Conservation (phyloP, 2,797 vertebrate genomes). For the Pipistrellus pygmaeus region DNA sequence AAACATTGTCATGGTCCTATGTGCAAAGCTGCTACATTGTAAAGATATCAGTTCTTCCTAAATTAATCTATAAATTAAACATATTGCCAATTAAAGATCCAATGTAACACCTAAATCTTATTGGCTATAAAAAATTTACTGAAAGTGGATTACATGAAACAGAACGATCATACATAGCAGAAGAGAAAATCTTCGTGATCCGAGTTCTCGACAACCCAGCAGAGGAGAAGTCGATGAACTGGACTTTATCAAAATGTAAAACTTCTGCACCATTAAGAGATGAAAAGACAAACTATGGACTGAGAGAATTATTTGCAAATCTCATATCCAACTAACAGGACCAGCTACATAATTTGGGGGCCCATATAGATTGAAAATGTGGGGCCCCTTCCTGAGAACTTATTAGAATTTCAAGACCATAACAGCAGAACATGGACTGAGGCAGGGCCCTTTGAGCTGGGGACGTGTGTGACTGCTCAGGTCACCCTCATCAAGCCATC, state of each 20-base stretch:
- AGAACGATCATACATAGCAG: not conserved
- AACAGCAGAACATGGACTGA: not conserved
- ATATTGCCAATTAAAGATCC: conserved; percentile 2
- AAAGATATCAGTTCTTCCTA: conserved; percentile 9
- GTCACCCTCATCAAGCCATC: not conserved
- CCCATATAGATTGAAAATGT: not conserved
- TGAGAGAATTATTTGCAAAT: not conserved
- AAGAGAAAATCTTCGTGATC: not conserved
- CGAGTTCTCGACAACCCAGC: not conserved
- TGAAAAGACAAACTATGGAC: not conserved
- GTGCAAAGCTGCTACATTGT: not conserved
- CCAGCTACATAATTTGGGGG: not conserved
- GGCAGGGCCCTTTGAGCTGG: not conserved
- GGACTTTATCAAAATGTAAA: conserved; percentile 31
- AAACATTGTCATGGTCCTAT: not conserved
- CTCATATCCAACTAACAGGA: not conserved
- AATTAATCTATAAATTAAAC: conserved; percentile 54
- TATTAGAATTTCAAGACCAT: not conserved
- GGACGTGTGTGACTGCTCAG: not conserved
- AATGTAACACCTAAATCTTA: conserved; percentile 42
- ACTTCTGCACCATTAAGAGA: conserved; percentile 3
- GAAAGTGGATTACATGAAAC: not conserved
- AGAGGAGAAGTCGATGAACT: conserved; percentile 17
- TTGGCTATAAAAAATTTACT: conserved; percentile 33
- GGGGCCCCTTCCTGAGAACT: not conserved